A percentile compares a stretch with the other conserved stretches of the same genome.
Evolutionary conservation across 1,140 invertebrate genomes (phyloP).

Genomic region (Theocolax elegans): DNA sequence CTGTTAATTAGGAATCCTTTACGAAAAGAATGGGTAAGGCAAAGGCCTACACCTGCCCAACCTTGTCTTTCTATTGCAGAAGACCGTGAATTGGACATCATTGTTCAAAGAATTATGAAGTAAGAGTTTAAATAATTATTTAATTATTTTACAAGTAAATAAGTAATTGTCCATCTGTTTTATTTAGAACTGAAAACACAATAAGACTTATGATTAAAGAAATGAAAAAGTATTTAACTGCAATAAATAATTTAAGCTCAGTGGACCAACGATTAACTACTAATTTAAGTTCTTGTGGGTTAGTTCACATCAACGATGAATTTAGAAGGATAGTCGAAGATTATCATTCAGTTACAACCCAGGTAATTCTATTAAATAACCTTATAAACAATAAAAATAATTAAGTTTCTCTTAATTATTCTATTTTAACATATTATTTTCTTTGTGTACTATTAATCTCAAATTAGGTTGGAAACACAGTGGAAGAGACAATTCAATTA

Average conservation of each 20-base stretch:
- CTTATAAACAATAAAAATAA: too few relatives aligned
- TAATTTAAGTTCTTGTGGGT: slow-evolving; percentile 57
- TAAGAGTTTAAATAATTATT: slow-evolving; percentile 43
- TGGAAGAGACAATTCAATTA: slow-evolving; percentile 54
- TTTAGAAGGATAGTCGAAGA: slow-evolving; percentile 62
- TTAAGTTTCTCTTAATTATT: too few relatives aligned
- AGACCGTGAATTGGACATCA: slow-evolving; percentile 58
- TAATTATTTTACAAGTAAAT: slow-evolving; percentile 30
- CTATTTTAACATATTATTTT: too few relatives aligned
- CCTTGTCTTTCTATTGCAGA: slow-evolving; percentile 56
- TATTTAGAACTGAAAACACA: slow-evolving; percentile 59
- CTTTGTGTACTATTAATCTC: slow-evolving; percentile 3
- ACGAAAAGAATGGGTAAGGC: slow-evolving; percentile 55
- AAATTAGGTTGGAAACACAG: slow-evolving; percentile 57
- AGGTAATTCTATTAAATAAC: slow-evolving; percentile 57
- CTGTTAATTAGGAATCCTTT: slow-evolving; percentile 55
- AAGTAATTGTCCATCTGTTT: slow-evolving; percentile 36
- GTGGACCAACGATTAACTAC: slow-evolving; percentile 60
- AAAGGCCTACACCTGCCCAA: slow-evolving; percentile 56
- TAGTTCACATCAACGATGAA: slow-evolving; percentile 59
- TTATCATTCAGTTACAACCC: slow-evolving; percentile 62
- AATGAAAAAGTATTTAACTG: slow-evolving; percentile 60
- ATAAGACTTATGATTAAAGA: slow-evolving; percentile 62
- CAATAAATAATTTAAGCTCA: slow-evolving; percentile 53
- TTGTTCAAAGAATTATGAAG: slow-evolving; percentile 61